Base-by-base conservation (phyloP, 2,888 invertebrate species). In the Ecdyonurus torrentis region DNA sequence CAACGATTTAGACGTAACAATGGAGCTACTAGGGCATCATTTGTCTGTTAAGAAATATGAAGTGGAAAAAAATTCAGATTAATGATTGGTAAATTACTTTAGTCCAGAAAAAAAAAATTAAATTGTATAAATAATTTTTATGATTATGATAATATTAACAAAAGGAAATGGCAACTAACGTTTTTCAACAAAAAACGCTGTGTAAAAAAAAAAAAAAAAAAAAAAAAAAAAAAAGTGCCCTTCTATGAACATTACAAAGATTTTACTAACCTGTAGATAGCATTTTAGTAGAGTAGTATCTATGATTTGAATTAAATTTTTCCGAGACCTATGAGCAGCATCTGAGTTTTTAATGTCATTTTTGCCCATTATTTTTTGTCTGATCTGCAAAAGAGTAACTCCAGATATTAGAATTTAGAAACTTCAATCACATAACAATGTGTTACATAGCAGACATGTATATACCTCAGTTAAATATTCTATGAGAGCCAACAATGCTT, bases 271-370 rank as follows among this genome's bases (percentile, higher is more conserved):
- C 83, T 92, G 89, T 64, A 99, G 79, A 76, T 98, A 99, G 72
- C 98, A 98, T 75, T 98, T 98, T 10, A 99, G 79, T 61, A 99
- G 77, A 0, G 97, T 97, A 0, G 98, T 99, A 73, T 99, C 99
- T 65, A 99, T 95, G 63, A 98, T 89, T 74, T 95, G 94, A 64
- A 96, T 75, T 25, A 91, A 76, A 67, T 85, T 83, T 66, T 82
- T 79, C 10, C 81, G 82, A 1, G 84, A 78, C 68, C 78, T 80
- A 63, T 77, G 73, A 22, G 70, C 74, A 19, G 74, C 74, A 63
- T 75, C 75, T 22, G 19, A 62, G 2, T 24, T 23, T 2, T 58
- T 24, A 2, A 7, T 50, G 50, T 62, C 37, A 19, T 18, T 25
- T 5, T 52, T 25, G 18, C 59, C 52, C 60, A 23, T 58, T 15